Percentiles rank a stretch among this genome's conserved stretches.
Conservation (phyloP, 2,888 invertebrate species). For the Pharmacophagus antenor region DNA sequence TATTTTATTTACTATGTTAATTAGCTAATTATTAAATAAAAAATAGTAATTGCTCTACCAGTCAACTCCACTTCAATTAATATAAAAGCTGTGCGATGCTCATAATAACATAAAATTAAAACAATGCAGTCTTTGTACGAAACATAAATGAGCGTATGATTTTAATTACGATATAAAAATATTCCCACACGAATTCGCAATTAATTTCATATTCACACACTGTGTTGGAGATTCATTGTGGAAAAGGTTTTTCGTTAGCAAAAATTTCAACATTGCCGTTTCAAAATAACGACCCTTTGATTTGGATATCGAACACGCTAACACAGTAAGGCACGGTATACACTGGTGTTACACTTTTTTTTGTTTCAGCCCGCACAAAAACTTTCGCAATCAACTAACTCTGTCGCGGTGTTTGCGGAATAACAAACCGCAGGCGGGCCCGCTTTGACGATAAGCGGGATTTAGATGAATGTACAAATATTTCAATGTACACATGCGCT, state of each 20-base stretch:
- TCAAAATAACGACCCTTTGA: constrained; percentile 26
- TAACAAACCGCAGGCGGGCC: constrained; percentile 19
- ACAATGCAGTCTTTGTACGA: not conserved
- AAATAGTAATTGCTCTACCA: too few species aligned
- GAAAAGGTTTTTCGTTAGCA: constrained; percentile 16
- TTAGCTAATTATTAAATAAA: too few species aligned
- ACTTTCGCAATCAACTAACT: constrained; percentile 30
- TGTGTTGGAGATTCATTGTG: constrained; percentile 3
- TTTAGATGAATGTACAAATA: constrained; percentile 21
- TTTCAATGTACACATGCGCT: constrained; percentile 4
- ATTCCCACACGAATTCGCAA: constrained; percentile 1
- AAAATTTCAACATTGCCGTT: not conserved
- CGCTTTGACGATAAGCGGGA: constrained; percentile 24
- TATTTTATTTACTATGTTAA: too few species aligned
- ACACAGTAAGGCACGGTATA: constrained; percentile 18
- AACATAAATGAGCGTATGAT: not conserved
- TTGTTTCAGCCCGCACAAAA: constrained; percentile 14
- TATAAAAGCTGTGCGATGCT: not conserved
- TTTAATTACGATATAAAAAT: constrained; percentile 7
- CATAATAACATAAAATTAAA: not conserved
- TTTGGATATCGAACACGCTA: constrained; percentile 13
- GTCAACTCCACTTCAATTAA: too few species aligned
- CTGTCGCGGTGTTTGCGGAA: constrained; percentile 28
- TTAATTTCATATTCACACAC: constrained; percentile 14
- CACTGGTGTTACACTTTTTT: constrained; percentile 16